phyloP scores from a whole-genome alignment of 1,140 invertebrate genomes.

The Capitella teleta region DNA sequence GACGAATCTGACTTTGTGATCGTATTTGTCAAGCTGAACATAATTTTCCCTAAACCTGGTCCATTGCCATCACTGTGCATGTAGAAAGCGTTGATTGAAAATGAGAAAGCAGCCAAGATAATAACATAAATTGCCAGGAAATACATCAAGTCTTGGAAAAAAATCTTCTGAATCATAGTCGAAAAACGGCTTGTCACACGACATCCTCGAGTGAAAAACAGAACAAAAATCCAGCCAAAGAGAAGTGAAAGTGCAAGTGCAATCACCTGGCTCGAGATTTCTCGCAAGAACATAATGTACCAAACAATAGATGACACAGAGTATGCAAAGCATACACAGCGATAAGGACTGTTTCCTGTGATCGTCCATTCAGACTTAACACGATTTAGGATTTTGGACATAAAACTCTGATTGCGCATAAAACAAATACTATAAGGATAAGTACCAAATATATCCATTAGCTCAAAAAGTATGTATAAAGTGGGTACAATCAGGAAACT shows the following conservation, averaged over 20 bases:
- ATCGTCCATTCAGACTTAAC: conserved; percentile 11
- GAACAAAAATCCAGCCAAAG: conserved; percentile 11
- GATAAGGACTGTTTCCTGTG: conserved; percentile 11
- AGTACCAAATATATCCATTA: neutral
- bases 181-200: conserved; percentile 11
- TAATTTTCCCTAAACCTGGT: too few relatives aligned
- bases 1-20: too few relatives aligned
- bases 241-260: conserved; percentile 5
- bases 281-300: conserved; percentile 5
- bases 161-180: conserved; percentile 13
- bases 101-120: conserved; percentile 10
- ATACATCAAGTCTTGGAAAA: conserved; percentile 12
- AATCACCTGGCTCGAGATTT: neutral
- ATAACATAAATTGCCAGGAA: conserved; percentile 12
- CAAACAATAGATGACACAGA: conserved; percentile 4
- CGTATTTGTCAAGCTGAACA: too few relatives aligned
- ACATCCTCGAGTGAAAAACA: conserved; percentile 11
- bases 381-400: neutral
- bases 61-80: too few relatives aligned
- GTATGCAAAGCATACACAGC: conserved; percentile 4
- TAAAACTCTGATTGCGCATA: conserved; percentile 4
- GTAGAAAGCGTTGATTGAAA: conserved; percentile 10
- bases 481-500: neutral
- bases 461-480: conserved; percentile 1
- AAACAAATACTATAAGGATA: conserved; percentile 1